Evolutionary conservation across 2,797 vertebrate genomes (phyloP).

Genomic region (Oryzias sinensis): DNA sequence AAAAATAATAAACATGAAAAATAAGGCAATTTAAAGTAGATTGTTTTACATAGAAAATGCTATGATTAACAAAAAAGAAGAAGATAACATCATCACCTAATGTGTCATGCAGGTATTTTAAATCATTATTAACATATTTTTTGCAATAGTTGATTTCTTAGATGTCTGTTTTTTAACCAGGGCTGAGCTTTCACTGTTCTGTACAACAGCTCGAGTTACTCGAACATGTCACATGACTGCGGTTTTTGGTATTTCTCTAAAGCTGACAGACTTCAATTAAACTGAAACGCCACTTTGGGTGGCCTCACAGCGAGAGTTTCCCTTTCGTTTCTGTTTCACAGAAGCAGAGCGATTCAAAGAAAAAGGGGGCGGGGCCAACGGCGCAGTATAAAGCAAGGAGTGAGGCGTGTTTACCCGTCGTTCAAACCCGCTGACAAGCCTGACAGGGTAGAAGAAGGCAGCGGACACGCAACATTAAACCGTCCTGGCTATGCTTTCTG

Average conservation of each 20-base stretch:
- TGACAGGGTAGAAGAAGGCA: too few species aligned
- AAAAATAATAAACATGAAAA: too few species aligned
- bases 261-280: constrained; percentile 8
- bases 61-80: constrained; percentile 15
- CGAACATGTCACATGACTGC: constrained; percentile 37
- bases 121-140: too few species aligned
- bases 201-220: neutral
- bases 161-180: too few species aligned
- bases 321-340: constrained; percentile 46
- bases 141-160: too few species aligned
- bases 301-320: constrained; percentile 20
- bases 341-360: constrained; percentile 17
- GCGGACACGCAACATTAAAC: too few species aligned
- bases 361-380: too few species aligned
- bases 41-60: constrained; percentile 14
- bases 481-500: neutral
- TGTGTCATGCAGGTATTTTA: neutral
- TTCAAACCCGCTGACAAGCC: neutral
- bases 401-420: neutral
- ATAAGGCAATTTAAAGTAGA: too few species aligned
- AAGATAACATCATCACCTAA: constrained; percentile 4
- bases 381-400: neutral
- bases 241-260: constrained; percentile 11
- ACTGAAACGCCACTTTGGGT: neutral
- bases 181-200: too few species aligned